Percentiles rank a stretch among this genome's conserved stretches.
phyloP scores from a whole-genome alignment of 2,113 vertebrate genomes.

The Henicopernis longicauda region DNA sequence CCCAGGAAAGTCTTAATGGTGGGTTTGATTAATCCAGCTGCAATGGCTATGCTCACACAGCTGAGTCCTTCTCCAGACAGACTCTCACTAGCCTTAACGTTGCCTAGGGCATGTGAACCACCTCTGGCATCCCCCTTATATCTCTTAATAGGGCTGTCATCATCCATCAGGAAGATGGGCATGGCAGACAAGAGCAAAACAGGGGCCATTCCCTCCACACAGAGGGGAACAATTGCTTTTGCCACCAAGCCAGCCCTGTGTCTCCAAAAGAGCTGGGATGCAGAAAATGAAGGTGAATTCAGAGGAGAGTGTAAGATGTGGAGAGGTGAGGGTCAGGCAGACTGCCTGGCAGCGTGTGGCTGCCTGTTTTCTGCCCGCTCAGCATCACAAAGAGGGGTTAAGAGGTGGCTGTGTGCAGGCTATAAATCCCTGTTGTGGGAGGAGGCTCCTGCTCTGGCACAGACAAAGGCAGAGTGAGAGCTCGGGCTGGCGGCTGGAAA shows the following conservation, averaged over 20 bases:
- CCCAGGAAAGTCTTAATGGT: not conserved
- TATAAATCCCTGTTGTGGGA: not conserved
- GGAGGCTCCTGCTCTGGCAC: not conserved
- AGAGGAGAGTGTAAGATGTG: not conserved
- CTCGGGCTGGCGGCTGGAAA: not conserved
- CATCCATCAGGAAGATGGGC: not conserved
- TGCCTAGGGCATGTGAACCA: not conserved
- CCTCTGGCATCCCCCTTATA: not conserved
- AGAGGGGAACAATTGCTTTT: not conserved
- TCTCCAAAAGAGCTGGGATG: not conserved
- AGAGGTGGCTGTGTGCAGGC: not conserved
- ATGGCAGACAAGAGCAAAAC: not conserved
- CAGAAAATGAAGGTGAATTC: not conserved
- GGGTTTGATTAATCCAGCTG: constrained; percentile 18
- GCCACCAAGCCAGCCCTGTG: not conserved
- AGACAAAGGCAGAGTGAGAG: not conserved
- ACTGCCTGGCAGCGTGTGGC: not conserved
- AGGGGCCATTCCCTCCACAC: not conserved
- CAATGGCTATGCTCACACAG: not conserved
- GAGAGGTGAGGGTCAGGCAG: not conserved
- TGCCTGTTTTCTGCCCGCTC: not conserved
- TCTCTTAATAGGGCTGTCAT: not conserved
- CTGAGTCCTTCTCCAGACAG: not conserved
- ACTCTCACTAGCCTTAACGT: not conserved
- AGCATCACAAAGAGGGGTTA: not conserved